A percentile compares a stretch with the other conserved stretches of the same genome.
phyloP scores from a whole-genome alignment of 2,113 vertebrate genomes.

The Telmatochromis sp. region DNA sequence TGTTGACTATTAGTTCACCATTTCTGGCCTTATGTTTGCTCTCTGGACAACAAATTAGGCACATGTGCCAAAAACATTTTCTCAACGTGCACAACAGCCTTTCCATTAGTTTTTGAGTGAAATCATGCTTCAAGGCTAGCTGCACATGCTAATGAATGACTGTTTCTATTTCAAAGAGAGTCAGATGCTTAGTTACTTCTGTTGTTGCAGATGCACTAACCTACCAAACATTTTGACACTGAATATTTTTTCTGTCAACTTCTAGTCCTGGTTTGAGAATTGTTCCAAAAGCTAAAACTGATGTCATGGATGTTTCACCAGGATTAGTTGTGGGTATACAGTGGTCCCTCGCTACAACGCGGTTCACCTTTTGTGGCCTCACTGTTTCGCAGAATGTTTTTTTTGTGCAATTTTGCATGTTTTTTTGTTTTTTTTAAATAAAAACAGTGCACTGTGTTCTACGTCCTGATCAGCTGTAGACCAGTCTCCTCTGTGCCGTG shows the following conservation, averaged over 20 bases:
- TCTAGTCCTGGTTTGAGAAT: background rate
- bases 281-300: background rate
- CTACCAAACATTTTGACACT: background rate
- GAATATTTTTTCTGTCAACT: background rate
- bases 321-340: background rate
- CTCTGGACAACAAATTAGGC: background rate
- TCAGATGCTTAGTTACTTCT: background rate
- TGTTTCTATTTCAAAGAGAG: background rate
- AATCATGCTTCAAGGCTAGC: background rate
- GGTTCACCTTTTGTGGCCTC: background rate
- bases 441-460: background rate
- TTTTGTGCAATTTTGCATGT: background rate
- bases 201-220: background rate
- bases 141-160: background rate
- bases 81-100: background rate
- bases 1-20: background rate
- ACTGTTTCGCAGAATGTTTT: rapidly evolving
- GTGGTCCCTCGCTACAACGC: background rate
- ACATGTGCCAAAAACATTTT: background rate
- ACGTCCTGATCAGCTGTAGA: background rate
- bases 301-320: background rate
- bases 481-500: background rate
- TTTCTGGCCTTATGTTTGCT: background rate
- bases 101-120: background rate
- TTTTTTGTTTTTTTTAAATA: rapidly evolving